A percentile compares a stretch with the other conserved stretches of the same genome.
phyloP scores from a whole-genome alignment of 1,140 invertebrate species.

The Nasonia vitripennis region DNA sequence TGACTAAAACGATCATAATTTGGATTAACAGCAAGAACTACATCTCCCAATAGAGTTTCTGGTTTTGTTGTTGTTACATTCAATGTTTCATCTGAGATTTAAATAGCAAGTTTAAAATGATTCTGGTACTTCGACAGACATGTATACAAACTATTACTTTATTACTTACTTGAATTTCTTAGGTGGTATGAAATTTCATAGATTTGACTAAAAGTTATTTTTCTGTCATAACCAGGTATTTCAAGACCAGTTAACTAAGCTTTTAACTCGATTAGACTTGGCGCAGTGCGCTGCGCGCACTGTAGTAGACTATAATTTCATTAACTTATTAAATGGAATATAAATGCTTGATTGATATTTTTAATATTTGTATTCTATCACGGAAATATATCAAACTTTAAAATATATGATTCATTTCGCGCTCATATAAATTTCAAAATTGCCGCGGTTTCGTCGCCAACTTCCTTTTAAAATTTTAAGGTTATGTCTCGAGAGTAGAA shows the following conservation, averaged over 20 bases:
- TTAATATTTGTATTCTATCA: no score
- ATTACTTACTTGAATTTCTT: slow-evolving; percentile 75
- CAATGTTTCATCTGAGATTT: slow-evolving; percentile 82
- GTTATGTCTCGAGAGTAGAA: no score
- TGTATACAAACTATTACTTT: not conserved
- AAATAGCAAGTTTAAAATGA: slow-evolving; percentile 52
- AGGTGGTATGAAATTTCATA: slow-evolving; percentile 92
- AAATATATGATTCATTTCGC: no score
- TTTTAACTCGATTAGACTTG: slow-evolving; percentile 84
- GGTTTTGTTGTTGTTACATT: slow-evolving; percentile 95
- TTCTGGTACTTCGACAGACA: slow-evolving; percentile 25
- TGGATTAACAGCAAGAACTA: slow-evolving; percentile 96
- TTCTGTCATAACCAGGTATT: slow-evolving; percentile 88
- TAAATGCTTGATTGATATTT: no score
- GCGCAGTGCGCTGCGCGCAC: no score
- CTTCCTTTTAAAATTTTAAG: no score
- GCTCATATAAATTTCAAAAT: no score
- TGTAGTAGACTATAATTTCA: no score
- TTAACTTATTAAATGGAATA: no score
- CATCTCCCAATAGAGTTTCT: slow-evolving; percentile 97
- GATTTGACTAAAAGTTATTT: slow-evolving; percentile 92
- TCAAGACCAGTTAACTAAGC: slow-evolving; percentile 95
- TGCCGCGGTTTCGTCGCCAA: no score
- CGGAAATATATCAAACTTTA: no score
- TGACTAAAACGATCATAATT: slow-evolving; percentile 82